phyloP scores from a whole-genome alignment of 2,888 invertebrate genomes.

The Lasioglossum leucozonium region DNA sequence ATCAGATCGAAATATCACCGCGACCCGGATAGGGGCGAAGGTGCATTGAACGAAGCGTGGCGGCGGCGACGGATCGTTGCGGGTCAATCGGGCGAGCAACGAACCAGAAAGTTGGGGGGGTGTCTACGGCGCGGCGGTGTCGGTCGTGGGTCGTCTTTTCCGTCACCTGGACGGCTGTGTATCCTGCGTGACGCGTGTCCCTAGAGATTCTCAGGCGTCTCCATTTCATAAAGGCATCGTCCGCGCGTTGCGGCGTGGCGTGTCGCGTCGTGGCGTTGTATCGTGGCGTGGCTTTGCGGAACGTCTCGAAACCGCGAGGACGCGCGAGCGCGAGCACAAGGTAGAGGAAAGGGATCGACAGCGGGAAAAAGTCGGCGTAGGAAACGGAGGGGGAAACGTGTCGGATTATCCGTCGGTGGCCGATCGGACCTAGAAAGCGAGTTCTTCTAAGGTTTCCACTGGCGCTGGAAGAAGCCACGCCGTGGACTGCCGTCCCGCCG shows the following conservation, averaged over 20 bases:
- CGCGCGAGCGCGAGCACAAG: not conserved
- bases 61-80: not conserved
- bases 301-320: conserved; percentile 17
- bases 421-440: conserved; percentile 63
- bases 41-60: not conserved
- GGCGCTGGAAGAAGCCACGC: conserved; percentile 75
- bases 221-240: conserved; percentile 38
- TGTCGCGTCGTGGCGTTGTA: not conserved
- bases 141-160: not conserved
- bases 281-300: not conserved
- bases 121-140: not conserved
- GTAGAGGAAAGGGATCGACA: conserved; percentile 20
- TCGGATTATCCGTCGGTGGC: conserved; percentile 66
- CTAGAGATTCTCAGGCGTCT: conserved; percentile 59
- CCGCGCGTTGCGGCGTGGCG: not conserved
- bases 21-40: not conserved
- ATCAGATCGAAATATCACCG: not conserved
- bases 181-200: not conserved
- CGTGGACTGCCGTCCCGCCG: conserved; percentile 46
- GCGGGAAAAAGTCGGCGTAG: not conserved
- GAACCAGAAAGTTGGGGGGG: not conserved
- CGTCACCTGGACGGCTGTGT: not conserved
- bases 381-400: conserved; percentile 35
- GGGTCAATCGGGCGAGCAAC: not conserved
- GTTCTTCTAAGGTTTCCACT: conserved; percentile 76